These are phyloP conservation scores for Lithophane ornitopus DNA, from an alignment of 2,888 invertebrate genomes.

Conservation along the genomic window DNA sequence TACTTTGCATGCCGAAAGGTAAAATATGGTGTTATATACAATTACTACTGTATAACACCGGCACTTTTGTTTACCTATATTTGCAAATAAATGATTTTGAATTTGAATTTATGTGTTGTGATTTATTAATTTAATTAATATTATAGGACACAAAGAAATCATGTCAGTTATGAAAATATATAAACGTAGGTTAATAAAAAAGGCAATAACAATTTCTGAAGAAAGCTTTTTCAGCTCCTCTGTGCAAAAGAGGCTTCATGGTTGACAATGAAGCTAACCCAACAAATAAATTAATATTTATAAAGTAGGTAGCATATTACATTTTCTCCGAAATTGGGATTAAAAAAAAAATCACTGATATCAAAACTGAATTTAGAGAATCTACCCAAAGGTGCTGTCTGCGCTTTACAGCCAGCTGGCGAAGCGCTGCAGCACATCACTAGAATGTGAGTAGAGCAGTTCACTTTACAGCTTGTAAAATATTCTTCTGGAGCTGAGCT, in stretches of 20 bases:
- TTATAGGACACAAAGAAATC: background rate
- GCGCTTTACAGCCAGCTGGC: conserved; percentile 23
- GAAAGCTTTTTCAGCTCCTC: background rate
- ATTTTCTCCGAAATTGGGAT: background rate
- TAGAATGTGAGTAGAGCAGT: background rate
- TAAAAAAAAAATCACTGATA: background rate
- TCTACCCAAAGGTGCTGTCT: background rate
- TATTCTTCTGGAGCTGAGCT: conserved; percentile 26
- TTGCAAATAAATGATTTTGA: no score
- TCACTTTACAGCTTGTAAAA: conserved; percentile 33
- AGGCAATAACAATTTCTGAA: no score
- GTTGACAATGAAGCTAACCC: background rate
- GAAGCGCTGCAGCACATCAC: conserved; percentile 34
- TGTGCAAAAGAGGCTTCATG: background rate
- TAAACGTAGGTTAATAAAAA: background rate
- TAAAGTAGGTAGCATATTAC: background rate
- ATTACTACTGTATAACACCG: no score
- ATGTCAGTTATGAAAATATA: background rate
- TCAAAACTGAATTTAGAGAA: conserved; percentile 10
- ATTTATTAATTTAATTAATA: background rate
- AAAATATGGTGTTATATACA: no score
- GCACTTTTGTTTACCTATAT: no score
- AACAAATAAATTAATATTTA: background rate
- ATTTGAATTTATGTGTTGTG: no score
- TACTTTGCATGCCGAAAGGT: no score